Percentiles rank a stretch among this genome's conserved stretches.
Conservation (phyloP, 2,113 vertebrate genomes). For the Salvelinus sp. region DNA sequence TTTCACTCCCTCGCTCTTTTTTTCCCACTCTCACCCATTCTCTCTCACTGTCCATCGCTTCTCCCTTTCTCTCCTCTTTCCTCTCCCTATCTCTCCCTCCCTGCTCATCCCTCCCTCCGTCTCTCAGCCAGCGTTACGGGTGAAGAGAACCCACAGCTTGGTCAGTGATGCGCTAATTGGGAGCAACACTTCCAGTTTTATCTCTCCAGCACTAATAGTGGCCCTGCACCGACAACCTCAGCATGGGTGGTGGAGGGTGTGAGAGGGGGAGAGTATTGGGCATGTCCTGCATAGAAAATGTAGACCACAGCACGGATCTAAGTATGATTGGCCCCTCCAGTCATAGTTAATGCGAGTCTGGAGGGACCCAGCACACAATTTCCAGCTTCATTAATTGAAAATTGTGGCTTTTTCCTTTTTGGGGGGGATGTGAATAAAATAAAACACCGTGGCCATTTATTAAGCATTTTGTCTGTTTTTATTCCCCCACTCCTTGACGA, state of each 20-base stretch:
- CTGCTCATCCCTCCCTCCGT: conserved; percentile 35
- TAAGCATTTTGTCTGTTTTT: conserved; percentile 82
- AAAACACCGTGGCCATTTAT: conserved; percentile 82
- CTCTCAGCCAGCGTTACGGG: conserved; percentile 61
- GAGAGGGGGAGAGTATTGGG: conserved; percentile 39
- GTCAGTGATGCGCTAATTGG: conserved; percentile 99
- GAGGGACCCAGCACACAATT: conserved; percentile 88
- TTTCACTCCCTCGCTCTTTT: conserved; percentile 31
- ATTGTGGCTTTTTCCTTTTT: conserved; percentile 74
- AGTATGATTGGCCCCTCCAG: conserved; percentile 94
- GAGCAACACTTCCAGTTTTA: conserved; percentile 99
- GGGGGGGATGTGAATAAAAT: conserved; percentile 77
- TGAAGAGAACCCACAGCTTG: conserved; percentile 85
- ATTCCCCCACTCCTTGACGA: conserved; percentile 54
- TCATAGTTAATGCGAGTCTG: conserved; percentile 97
- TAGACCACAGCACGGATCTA: conserved; percentile 74
- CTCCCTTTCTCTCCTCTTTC: not conserved
- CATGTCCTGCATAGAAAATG: conserved; percentile 87
- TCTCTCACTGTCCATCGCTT: not conserved
- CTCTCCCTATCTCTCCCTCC: conserved; percentile 15
- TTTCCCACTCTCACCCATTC: not conserved
- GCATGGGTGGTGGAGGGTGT: conserved; percentile 85
- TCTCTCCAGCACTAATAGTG: conserved; percentile 97
- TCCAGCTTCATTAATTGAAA: conserved; percentile 99
- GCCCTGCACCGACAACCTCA: conserved; percentile 89